Percentiles rank a stretch among this genome's conserved stretches.
phyloP scores from a whole-genome alignment of 2,888 invertebrate genomes.

The Osedax frankpressi region DNA sequence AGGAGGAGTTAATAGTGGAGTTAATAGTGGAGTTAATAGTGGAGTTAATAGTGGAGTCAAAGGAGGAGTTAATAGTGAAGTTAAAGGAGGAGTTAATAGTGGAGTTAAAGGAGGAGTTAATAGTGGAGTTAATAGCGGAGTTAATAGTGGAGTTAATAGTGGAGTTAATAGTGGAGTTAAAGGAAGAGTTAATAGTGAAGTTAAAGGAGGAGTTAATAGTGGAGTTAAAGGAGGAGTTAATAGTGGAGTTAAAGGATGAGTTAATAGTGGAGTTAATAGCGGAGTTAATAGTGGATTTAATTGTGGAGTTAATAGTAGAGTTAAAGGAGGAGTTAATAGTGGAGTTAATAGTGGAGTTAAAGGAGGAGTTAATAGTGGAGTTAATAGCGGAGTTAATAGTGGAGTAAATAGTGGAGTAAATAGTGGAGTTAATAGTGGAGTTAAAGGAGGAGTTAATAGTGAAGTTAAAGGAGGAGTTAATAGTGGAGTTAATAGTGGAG shows the following conservation, averaged over 20 bases:
- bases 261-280: no score
- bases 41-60: not conserved
- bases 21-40: conserved; percentile 5
- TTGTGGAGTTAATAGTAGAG: no score
- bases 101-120: no score
- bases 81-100: not conserved
- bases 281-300: no score
- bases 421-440: not conserved
- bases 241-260: no score
- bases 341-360: not conserved
- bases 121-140: no score
- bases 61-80: not conserved
- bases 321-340: no score
- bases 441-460: not conserved
- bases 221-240: no score
- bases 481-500: not conserved
- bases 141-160: no score
- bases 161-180: not conserved
- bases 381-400: not conserved
- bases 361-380: not conserved
- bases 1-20: not conserved
- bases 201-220: no score
- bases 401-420: not conserved
- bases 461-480: not conserved
- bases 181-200: not conserved